Conservation (phyloP, 2,113 vertebrate species). For the Tetrax tetrax region DNA sequence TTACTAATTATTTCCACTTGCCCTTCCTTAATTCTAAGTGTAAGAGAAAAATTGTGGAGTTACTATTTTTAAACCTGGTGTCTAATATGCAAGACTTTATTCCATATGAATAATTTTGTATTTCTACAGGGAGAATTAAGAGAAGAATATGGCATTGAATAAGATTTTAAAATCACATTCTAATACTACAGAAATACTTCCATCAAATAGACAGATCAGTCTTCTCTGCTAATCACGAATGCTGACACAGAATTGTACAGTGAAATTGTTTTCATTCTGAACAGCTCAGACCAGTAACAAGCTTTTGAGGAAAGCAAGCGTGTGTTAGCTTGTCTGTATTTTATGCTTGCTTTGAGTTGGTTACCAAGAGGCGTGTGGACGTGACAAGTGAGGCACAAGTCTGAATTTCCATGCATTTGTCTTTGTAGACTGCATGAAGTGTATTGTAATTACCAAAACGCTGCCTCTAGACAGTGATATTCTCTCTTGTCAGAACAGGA, state of each 20-base stretch:
- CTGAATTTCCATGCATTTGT: accelerated
- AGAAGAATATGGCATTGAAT: not conserved
- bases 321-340: not conserved
- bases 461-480: not conserved
- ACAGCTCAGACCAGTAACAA: not conserved
- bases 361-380: not conserved
- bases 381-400: accelerated
- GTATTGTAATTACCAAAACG: not conserved
- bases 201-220: not conserved
- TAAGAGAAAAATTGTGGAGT: not conserved
- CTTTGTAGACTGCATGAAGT: not conserved
- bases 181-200: not conserved
- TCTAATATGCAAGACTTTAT: not conserved
- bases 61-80: not conserved
- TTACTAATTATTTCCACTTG: not conserved
- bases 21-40: not conserved
- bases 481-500: not conserved
- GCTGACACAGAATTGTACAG: accelerated
- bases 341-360: not conserved
- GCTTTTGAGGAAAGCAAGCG: not conserved
- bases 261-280: not conserved
- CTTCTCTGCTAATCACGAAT: not conserved
- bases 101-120: not conserved
- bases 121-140: not conserved
- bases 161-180: not conserved